Evolutionary conservation across 2,888 invertebrate genomes (phyloP), one percentile per base, ranked within the genome.

Genomic region (Pheosia gnoma): DNA sequence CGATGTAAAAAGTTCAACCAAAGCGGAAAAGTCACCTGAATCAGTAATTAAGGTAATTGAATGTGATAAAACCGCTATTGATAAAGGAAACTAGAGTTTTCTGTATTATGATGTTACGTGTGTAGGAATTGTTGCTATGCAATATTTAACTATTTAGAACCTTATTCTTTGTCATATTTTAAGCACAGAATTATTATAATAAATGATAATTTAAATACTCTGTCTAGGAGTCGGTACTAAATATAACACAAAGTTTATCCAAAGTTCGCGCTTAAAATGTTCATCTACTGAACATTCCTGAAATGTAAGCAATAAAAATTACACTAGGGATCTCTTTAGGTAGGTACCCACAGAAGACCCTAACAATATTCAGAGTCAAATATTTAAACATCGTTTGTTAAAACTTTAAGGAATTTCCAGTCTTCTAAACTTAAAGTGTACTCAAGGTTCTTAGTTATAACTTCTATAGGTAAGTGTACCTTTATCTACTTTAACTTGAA

Each of bases 21-120:
- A 74, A 63, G 72, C 80, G 71, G 74, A 85, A 60, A 86, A 86
- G 59, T 80, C 83, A 51, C 78, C 82, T 60, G 83, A 87, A 57
- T 87, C 88, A 43, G 75, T 87, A 66, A 82, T 91, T 49, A 91
- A 91, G 89, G 91, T 91, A 74, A 67, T 0, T n/a, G 25, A 25
- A 25, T 25, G 25, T 25, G 25, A 25, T 25, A 25, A 25, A 25
- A 25, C 25, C 25, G 25, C 25, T 25, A 25, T 25, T 25, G 25
- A 2, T 2, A 25, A 25, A 25, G 25, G 25, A 25, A n/a, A n/a
- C n/a, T n/a, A n/a, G n/a, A n/a, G n/a, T n/a, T n/a, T n/a, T n/a
- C n/a, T n/a, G n/a, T n/a, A n/a, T n/a, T n/a, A n/a, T n/a, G n/a
- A n/a, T n/a, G n/a, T n/a, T n/a, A n/a, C n/a, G n/a, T n/a, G n/a